A percentile compares a stretch with the other conserved stretches of the same genome.
phyloP scores from a whole-genome alignment of 2,888 invertebrate species.

The Nemoura dubitans region DNA sequence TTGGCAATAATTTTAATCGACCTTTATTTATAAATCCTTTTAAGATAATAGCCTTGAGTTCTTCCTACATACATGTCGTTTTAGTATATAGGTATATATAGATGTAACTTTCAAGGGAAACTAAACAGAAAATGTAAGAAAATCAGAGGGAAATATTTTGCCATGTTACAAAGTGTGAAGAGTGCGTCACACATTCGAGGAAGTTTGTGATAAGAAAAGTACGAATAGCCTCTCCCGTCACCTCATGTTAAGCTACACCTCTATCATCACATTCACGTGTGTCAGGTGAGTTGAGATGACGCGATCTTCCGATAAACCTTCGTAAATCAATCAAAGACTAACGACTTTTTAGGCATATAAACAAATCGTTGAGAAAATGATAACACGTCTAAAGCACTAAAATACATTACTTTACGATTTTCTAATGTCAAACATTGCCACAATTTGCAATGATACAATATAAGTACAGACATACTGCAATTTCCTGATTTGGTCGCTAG shows the following conservation, averaged over 20 bases:
- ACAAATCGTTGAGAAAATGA: not conserved
- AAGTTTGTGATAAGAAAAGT: not conserved
- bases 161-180: not conserved
- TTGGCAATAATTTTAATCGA: not conserved
- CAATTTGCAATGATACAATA: not conserved
- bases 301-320: not conserved
- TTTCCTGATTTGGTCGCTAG: not conserved
- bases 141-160: not conserved
- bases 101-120: too few relatives aligned
- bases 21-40: too few relatives aligned
- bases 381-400: not conserved
- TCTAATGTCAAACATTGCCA: not conserved
- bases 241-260: not conserved
- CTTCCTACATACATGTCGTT: too few relatives aligned
- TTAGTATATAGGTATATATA: too few relatives aligned
- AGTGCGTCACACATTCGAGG: too few relatives aligned
- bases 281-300: not conserved
- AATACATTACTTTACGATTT: not conserved
- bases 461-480: not conserved
- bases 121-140: too few relatives aligned
- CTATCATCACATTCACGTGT: not conserved
- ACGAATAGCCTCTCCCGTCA: not conserved
- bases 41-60: too few relatives aligned
- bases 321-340: slow-evolving; percentile 2
- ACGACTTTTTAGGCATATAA: not conserved